Conservation (phyloP, 2,888 invertebrate species). For the Ennomos quercinarius region DNA sequence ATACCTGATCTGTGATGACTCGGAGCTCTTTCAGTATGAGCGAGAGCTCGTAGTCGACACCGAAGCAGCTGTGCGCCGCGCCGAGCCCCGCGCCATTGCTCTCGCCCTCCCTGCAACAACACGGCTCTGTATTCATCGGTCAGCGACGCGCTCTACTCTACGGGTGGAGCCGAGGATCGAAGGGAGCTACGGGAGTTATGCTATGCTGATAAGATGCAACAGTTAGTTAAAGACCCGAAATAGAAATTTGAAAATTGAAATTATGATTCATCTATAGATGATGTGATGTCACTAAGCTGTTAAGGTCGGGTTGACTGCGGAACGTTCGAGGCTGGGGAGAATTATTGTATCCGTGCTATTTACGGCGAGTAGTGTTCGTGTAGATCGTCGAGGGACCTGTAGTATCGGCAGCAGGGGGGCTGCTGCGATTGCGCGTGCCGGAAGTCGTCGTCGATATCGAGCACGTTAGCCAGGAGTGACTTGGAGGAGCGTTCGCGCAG, state of each 20-base stretch:
- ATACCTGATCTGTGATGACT: conserved; percentile 95
- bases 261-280: conserved; percentile 52
- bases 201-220: conserved; percentile 67
- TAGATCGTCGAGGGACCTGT: conserved; percentile 89
- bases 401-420: conserved; percentile 91
- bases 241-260: conserved; percentile 49
- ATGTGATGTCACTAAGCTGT: conserved; percentile 61
- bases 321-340: conserved; percentile 79
- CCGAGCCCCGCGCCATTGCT: conserved; percentile 90
- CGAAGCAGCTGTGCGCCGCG: conserved; percentile 94
- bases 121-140: conserved; percentile 76
- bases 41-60: conserved; percentile 97
- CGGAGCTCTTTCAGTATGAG: conserved; percentile 97
- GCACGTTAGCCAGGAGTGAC: conserved; percentile 97
- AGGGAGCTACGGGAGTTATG: conserved; percentile 76
- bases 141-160: conserved; percentile 74
- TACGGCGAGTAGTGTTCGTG: conserved; percentile 86
- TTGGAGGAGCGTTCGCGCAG: conserved; percentile 96
- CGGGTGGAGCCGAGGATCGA: conserved; percentile 78
- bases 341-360: conserved; percentile 84
- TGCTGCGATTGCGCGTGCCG: conserved; percentile 91
- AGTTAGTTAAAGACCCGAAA: conserved; percentile 67
- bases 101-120: conserved; percentile 81
- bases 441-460: conserved; percentile 99
- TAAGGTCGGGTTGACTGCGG: conserved; percentile 80